Base-by-base conservation (phyloP, 2,797 vertebrate species). In the Coccyzus lansbergi region DNA sequence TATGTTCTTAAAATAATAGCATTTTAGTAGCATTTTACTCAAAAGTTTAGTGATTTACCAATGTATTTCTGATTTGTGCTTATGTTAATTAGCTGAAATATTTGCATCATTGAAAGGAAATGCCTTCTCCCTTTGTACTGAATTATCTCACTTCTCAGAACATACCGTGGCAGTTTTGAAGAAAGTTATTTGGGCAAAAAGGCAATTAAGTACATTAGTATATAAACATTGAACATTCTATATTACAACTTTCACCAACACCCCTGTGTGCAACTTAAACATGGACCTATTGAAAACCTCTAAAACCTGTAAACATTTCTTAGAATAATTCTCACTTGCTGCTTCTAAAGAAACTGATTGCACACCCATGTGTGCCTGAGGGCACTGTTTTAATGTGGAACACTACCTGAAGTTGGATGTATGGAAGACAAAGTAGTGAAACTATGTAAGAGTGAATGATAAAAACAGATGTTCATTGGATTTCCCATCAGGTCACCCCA, bases 21-120 rank as follows among this genome's bases (percentile, higher is more conserved):
- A 62, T 77, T 67, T 60, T 63, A 89, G 59, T 46, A 52, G 34
- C 76, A 9, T 28, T 78, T 82, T 84, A 86, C 55, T 42, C 58
- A 78, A 29, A 6, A 70, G 8, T 0, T 0, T 49, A 71, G 8
- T 3, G 9, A 58, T 71, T 82, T 71, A 52, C 3, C 1, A 40
- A 18, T 9, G 4, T 44, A 40, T 67, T 90, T 80, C 49, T 78
- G 46, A 67, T 53, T 29, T 77, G 31, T 70, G 22, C 28, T 70
- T 58, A 28, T 21, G 21, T 19, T 84, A 56, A 53, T 29, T 71
- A 74, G 42, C 29, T 62, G 20, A 75, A 87, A 48, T 62, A 34
- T 2, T 68, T 21, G 33, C 33, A 65, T 71, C 15, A 28, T 5
- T 44, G 53, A 60, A 49, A 81, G 29, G 24, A 78, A 70, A 51